A percentile compares a stretch with the other conserved stretches of the same genome.
These are phyloP conservation scores for Pseudobourletiella spinata DNA, from an alignment of 1,140 invertebrate species.

Conservation along the genomic window DNA sequence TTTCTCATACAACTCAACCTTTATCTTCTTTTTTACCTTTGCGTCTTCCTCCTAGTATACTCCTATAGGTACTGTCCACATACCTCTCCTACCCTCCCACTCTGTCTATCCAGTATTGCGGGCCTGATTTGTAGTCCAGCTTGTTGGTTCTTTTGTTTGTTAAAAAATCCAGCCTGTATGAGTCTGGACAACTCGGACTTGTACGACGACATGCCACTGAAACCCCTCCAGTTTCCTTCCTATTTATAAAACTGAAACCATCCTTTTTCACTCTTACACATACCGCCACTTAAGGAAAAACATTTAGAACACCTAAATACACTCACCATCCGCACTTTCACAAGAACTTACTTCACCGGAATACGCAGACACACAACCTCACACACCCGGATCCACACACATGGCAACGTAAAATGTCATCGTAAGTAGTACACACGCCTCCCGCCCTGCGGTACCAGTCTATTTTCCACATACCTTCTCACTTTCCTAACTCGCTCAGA, in stretches of 20 bases:
- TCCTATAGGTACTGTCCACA: too few species aligned
- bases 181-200: background rate
- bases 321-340: background rate
- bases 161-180: background rate
- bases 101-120: background rate
- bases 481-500: too few species aligned
- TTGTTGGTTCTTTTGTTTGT: background rate
- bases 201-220: background rate
- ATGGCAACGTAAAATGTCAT: background rate
- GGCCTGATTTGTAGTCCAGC: background rate
- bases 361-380: background rate
- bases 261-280: background rate
- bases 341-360: background rate
- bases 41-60: background rate
- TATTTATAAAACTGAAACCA: background rate
- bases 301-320: background rate
- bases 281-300: background rate
- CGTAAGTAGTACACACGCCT: background rate
- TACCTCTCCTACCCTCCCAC: background rate
- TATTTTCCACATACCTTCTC: too few species aligned
- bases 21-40: background rate
- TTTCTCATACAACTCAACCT: background rate
- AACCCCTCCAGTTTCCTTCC: background rate
- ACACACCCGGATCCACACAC: background rate
- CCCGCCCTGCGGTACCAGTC: background rate